Evolutionary conservation across 2,797 vertebrate species (phyloP).

Genomic region (Gouania willdenowi): DNA sequence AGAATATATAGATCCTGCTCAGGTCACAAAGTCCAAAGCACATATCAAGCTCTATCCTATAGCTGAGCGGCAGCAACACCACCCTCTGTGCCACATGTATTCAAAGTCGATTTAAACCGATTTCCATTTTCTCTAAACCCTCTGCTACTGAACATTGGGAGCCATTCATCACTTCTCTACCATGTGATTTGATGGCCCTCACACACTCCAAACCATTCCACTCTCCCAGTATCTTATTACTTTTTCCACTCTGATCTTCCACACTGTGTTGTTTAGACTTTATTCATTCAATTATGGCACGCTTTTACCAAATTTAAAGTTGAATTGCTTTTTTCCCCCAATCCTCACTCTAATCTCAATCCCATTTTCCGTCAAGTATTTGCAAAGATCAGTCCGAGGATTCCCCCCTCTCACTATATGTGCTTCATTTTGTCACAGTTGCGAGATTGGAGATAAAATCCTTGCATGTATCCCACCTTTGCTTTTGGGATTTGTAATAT

Average conservation of each 20-base stretch:
- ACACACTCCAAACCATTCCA: background rate
- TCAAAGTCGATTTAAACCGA: constrained; percentile 22
- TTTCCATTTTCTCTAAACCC: constrained; percentile 1
- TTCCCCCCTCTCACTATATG: background rate
- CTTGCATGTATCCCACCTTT: too few species aligned
- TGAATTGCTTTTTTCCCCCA: constrained; percentile 28
- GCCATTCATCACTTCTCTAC: constrained; percentile 34
- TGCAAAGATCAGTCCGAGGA: background rate
- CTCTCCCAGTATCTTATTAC: constrained; percentile 25
- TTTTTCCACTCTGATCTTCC: constrained; percentile 16
- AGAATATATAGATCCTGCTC: too few species aligned
- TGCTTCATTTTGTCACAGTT: too few species aligned
- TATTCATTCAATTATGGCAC: constrained; percentile 24
- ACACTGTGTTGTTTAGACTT: constrained; percentile 21
- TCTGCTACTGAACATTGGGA: constrained; percentile 14
- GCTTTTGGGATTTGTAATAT: too few species aligned
- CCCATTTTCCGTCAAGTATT: constrained; percentile 2
- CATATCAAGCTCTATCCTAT: too few species aligned
- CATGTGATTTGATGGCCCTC: constrained; percentile 44
- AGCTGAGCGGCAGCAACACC: constrained; percentile 5
- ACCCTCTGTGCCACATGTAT: too few species aligned
- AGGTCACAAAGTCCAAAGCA: too few species aligned
- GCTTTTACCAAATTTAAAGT: background rate
- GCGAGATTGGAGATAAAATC: too few species aligned
- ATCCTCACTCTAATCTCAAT: constrained; percentile 8